These are phyloP conservation scores for Chromobotia macracanthus DNA, from an alignment of 2,797 vertebrate genomes.

Conservation along the genomic window DNA sequence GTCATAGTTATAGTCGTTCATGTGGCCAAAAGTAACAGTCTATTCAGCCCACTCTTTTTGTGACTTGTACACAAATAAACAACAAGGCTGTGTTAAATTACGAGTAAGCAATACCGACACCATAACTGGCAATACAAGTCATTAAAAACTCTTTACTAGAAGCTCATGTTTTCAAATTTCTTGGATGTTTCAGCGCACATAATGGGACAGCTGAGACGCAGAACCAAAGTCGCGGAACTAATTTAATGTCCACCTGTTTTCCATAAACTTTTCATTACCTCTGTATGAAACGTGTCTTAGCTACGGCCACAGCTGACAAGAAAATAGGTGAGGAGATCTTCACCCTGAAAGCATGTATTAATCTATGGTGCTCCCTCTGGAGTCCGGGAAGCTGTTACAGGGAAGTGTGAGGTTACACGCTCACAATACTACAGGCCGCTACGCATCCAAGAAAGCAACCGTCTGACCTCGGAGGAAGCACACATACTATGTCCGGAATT, in stretches of 20 bases:
- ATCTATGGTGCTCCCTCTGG: slow-evolving; percentile 28
- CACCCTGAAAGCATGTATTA: slow-evolving; percentile 4
- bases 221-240: slow-evolving; percentile 27
- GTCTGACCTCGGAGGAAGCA: slow-evolving; percentile 8
- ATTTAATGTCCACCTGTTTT: slow-evolving; percentile 54
- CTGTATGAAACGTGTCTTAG: slow-evolving; percentile 43
- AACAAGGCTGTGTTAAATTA: slow-evolving; percentile 12
- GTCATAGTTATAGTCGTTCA: background rate
- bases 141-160: slow-evolving; percentile 19
- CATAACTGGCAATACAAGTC: slow-evolving; percentile 12
- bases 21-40: slow-evolving; percentile 3
- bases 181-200: slow-evolving; percentile 24
- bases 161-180: slow-evolving; percentile 28
- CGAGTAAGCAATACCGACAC: background rate
- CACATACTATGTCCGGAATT: slow-evolving; percentile 19
- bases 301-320: slow-evolving; percentile 38
- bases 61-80: slow-evolving; percentile 25
- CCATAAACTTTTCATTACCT: slow-evolving; percentile 56
- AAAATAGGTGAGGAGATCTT: slow-evolving; percentile 19
- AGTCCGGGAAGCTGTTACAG: slow-evolving; percentile 25
- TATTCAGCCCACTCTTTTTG: background rate
- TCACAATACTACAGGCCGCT: slow-evolving; percentile 13
- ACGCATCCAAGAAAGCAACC: slow-evolving; percentile 24
- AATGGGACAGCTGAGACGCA: slow-evolving; percentile 29
- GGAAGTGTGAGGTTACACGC: slow-evolving; percentile 36